A percentile compares a stretch with the other conserved stretches of the same genome.
Conservation (phyloP, 1,140 invertebrate species). For the Dreissena rostriformis region DNA sequence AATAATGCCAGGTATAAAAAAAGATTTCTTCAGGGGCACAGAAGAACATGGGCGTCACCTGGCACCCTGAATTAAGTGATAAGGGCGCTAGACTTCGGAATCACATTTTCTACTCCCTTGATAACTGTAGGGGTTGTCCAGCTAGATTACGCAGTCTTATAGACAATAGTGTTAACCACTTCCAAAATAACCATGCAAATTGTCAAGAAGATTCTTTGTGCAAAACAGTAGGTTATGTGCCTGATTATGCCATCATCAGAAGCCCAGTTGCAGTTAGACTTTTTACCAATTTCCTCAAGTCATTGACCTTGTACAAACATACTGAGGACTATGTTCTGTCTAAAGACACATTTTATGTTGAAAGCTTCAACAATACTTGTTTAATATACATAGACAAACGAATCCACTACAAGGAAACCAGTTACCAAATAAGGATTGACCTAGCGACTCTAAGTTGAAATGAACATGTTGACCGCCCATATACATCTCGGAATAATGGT, state of each 20-base stretch:
- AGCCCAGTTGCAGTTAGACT: slow-evolving; percentile 6
- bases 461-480: no score
- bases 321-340: not conserved
- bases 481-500: no score
- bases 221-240: slow-evolving; percentile 7
- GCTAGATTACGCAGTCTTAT: not conserved
- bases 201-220: slow-evolving; percentile 12
- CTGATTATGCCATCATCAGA: not conserved
- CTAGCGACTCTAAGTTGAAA: no score
- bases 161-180: slow-evolving; percentile 3
- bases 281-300: slow-evolving; percentile 4
- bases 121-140: slow-evolving; percentile 1
- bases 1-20: no score
- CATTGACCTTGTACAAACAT: slow-evolving; percentile 3
- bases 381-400: not conserved
- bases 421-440: not conserved
- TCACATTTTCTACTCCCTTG: slow-evolving; percentile 2
- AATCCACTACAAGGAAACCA: not conserved
- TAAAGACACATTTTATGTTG: not conserved
- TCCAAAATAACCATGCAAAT: slow-evolving; percentile 6
- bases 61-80: slow-evolving; percentile 10
- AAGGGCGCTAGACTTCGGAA: slow-evolving; percentile 20
- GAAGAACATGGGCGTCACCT: slow-evolving; percentile 8
- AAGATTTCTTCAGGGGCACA: slow-evolving; percentile 8
- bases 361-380: not conserved